These are phyloP conservation scores for Carcina quercana DNA, from an alignment of 2,888 invertebrate species.

Conservation along the genomic window DNA sequence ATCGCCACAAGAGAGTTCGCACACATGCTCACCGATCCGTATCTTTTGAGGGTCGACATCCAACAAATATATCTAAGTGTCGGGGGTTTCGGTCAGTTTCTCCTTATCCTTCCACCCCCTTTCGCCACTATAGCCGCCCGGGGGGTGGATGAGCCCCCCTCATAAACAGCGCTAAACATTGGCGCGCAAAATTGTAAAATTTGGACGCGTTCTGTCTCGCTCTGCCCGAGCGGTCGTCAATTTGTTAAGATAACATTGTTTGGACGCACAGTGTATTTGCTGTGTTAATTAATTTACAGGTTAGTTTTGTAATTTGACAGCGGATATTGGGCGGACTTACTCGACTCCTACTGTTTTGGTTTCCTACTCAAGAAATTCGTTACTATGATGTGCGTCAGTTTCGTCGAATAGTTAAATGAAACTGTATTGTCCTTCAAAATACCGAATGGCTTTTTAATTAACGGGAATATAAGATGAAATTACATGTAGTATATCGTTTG, in stretches of 20 bases:
- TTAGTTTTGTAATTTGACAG: slow-evolving; percentile 37
- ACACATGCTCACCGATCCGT: slow-evolving; percentile 43
- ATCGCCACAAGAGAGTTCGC: slow-evolving; percentile 36
- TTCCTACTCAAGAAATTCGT: too few species aligned
- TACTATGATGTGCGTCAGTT: too few species aligned
- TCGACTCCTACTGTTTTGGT: too few species aligned
- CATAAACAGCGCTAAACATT: slow-evolving; percentile 67
- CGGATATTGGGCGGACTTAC: slow-evolving; percentile 27
- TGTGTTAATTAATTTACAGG: slow-evolving; percentile 46
- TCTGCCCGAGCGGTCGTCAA: slow-evolving; percentile 49
- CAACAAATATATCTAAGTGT: slow-evolving; percentile 65
- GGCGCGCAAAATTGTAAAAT: slow-evolving; percentile 65
- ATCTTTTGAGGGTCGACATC: slow-evolving; percentile 51
- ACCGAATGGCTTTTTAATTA: too few species aligned
- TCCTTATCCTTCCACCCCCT: slow-evolving; percentile 60
- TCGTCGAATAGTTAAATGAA: too few species aligned
- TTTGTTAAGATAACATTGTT: slow-evolving; percentile 66
- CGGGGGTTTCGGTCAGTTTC: slow-evolving; percentile 53
- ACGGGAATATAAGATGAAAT: too few species aligned
- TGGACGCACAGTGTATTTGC: slow-evolving; percentile 45
- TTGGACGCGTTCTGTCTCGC: slow-evolving; percentile 42
- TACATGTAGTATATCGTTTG: too few species aligned
- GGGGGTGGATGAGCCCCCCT: too few species aligned
- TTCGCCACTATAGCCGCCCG: slow-evolving; percentile 49
- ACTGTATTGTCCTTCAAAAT: too few species aligned